Conservation (phyloP, 2,113 vertebrate species). For the Corapipo altera region DNA sequence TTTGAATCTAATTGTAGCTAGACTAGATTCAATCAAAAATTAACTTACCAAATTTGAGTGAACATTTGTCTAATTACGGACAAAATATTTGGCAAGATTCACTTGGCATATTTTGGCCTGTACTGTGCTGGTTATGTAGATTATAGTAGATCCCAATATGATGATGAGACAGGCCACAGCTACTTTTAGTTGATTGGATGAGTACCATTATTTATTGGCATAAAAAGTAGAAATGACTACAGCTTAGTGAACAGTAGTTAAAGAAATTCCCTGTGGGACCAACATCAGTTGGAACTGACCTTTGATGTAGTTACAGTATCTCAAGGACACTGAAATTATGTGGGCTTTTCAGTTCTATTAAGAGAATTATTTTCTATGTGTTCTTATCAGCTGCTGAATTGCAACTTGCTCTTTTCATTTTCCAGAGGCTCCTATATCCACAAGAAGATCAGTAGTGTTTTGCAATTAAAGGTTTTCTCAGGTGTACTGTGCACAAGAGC, state of each 20-base stretch:
- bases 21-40: neutral
- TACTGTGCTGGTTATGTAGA: neutral
- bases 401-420: neutral
- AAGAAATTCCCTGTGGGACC: neutral
- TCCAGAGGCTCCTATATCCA: neutral
- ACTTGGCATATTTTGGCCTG: neutral
- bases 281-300: neutral
- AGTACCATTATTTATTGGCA: neutral
- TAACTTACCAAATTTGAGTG: rapidly evolving
- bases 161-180: neutral
- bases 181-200: neutral
- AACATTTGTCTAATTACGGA: neutral
- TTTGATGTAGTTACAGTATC: neutral
- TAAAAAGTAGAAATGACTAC: neutral
- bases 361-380: neutral
- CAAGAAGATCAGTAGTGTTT: neutral
- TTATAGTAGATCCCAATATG: neutral
- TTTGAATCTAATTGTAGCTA: neutral
- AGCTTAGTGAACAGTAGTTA: neutral
- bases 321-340: neutral
- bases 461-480: constrained; percentile 12
- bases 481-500: neutral
- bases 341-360: neutral
- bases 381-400: neutral
- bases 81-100: neutral